These are phyloP conservation scores for Oreohelix idahoensis DNA, from an alignment of 1,140 invertebrate genomes.

Conservation along the genomic window DNA sequence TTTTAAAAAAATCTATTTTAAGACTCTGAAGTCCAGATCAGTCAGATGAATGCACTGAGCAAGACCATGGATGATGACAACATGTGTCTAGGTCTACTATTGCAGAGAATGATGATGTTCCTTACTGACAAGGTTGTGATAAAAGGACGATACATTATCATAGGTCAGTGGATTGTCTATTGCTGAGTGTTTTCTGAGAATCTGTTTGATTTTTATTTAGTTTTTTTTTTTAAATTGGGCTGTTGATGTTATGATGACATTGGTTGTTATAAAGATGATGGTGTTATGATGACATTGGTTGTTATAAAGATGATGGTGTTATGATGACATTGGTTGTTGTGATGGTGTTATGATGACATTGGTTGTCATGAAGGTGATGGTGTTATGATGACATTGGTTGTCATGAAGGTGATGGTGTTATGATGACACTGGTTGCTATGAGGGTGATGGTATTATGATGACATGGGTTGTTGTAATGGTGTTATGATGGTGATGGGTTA, in stretches of 20 bases:
- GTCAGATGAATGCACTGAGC: too few relatives aligned
- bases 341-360: not conserved
- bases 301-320: not conserved
- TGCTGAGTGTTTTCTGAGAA: too few relatives aligned
- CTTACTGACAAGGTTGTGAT: slow-evolving; percentile 49
- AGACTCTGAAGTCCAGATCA: too few relatives aligned
- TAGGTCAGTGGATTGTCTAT: slow-evolving; percentile 51
- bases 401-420: not conserved
- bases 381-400: not conserved
- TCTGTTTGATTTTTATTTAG: too few relatives aligned
- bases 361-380: not conserved
- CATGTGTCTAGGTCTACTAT: slow-evolving; percentile 5
- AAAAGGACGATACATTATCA: slow-evolving; percentile 48
- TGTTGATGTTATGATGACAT: not conserved
- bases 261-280: not conserved
- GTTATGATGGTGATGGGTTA: too few relatives aligned
- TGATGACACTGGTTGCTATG: too few relatives aligned
- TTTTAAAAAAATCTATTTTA: too few relatives aligned
- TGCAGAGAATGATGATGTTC: slow-evolving; percentile 44
- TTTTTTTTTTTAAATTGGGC: not conserved
- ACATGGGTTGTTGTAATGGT: too few relatives aligned
- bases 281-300: not conserved
- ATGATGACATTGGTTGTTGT: too few relatives aligned
- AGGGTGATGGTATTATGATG: too few relatives aligned
- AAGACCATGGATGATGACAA: not conserved